Conservation (phyloP, 2,888 invertebrate species). For the Heliconius charithonia region DNA sequence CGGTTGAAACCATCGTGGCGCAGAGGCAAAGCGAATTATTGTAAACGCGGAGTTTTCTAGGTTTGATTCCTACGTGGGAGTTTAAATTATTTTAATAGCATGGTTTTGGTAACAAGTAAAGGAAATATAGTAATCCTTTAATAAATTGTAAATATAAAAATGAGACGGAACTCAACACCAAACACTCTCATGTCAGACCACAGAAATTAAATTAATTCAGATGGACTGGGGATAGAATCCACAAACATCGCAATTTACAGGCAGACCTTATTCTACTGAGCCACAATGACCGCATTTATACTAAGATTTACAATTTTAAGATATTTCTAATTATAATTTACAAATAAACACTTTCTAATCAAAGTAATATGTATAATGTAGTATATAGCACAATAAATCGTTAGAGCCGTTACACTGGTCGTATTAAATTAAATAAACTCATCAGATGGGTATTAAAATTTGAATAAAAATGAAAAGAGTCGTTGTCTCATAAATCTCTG, state of each 20-base stretch:
- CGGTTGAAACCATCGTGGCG: no score
- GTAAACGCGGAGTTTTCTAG: no score
- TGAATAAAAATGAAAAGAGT: conserved; percentile 67
- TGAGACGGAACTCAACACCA: not conserved
- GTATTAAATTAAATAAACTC: conserved; percentile 62
- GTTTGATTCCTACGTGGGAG: not conserved
- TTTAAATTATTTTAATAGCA: not conserved
- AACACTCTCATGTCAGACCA: not conserved
- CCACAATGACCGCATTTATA: no score
- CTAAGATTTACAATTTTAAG: no score
- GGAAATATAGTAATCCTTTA: no score
- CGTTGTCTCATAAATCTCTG: conserved; percentile 61
- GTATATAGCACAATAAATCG: conserved; percentile 50
- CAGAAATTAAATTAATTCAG: not conserved
- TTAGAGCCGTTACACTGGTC: conserved; percentile 44
- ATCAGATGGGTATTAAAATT: conserved; percentile 64
- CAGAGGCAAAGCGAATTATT: no score
- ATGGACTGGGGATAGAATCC: not conserved
- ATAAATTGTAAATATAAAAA: no score
- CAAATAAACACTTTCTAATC: conserved; percentile 49
- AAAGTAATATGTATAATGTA: conserved; percentile 50
- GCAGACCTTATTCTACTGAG: not conserved
- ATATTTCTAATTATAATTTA: conserved; percentile 5
- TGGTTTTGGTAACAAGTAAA: no score
- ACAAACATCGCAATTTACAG: not conserved